phyloP scores from a whole-genome alignment of 2,888 invertebrate species.

The Steromphala cineraria region DNA sequence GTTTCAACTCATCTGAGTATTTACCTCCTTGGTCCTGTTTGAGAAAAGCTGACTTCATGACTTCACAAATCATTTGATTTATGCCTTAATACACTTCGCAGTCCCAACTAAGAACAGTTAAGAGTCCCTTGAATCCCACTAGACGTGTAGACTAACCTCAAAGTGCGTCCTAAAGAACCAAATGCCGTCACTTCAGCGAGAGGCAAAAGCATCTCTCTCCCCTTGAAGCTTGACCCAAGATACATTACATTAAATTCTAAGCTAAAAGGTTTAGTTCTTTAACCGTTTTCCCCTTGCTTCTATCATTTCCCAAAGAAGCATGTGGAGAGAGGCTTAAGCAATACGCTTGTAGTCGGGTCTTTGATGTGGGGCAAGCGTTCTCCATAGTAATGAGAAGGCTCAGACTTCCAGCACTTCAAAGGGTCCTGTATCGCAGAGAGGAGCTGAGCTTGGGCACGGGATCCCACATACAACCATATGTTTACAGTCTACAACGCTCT shows the following conservation, averaged over 20 bases:
- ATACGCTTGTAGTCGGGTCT: constrained; percentile 5
- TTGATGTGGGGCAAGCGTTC: constrained; percentile 4
- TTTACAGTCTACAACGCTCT: constrained; percentile 24
- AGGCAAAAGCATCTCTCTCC: not conserved
- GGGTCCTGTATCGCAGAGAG: not conserved
- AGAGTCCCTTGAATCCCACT: not conserved
- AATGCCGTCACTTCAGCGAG: not conserved
- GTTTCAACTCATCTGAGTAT: no score
- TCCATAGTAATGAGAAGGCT: constrained; percentile 16
- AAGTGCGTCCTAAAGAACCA: not conserved
- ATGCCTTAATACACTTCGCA: not conserved
- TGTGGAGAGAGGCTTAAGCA: constrained; percentile 10
- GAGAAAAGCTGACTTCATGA: not conserved
- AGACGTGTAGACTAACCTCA: not conserved
- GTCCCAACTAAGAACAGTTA: constrained; percentile 3
- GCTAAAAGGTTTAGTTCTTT: constrained; percentile 12
- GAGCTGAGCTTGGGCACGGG: constrained; percentile 1
- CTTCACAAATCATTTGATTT: constrained; percentile 6
- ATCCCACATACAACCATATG: constrained; percentile 31
- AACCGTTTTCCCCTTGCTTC: not conserved
- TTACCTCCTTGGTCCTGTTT: not conserved
- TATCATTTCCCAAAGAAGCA: not conserved
- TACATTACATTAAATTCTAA: constrained; percentile 11
- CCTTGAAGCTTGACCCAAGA: not conserved
- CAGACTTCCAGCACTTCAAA: constrained; percentile 12